These are phyloP conservation scores for Paraplagusia blochii DNA, from an alignment of 2,113 vertebrate genomes.

Conservation along the genomic window DNA sequence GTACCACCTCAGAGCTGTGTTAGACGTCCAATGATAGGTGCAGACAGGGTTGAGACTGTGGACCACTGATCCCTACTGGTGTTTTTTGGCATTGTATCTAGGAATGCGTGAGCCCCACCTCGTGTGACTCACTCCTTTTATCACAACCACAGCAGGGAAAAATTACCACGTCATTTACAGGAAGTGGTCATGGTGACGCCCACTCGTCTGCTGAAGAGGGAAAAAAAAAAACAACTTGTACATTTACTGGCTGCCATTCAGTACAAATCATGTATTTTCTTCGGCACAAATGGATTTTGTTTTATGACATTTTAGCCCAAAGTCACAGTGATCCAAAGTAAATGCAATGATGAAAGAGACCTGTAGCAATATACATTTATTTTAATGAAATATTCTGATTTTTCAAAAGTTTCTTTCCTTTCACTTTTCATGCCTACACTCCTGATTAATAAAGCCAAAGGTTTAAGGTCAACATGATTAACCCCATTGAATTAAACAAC, in stretches of 20 bases:
- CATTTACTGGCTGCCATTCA: not conserved
- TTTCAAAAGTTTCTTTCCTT: too few relatives aligned
- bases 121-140: constrained; percentile 64
- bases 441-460: too few relatives aligned
- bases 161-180: constrained; percentile 38
- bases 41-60: constrained; percentile 1
- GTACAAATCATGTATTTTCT: too few relatives aligned
- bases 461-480: too few relatives aligned
- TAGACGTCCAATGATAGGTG: not conserved
- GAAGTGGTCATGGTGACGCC: constrained; percentile 52
- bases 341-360: too few relatives aligned
- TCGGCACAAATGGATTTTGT: too few relatives aligned
- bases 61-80: constrained; percentile 5
- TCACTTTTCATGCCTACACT: too few relatives aligned
- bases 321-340: too few relatives aligned
- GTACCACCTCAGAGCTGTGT: not conserved
- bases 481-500: too few relatives aligned
- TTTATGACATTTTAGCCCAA: too few relatives aligned
- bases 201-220: not conserved
- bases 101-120: constrained; percentile 52
- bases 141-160: constrained; percentile 26
- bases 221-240: not conserved
- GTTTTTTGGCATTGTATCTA: constrained; percentile 32
- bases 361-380: too few relatives aligned
- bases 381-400: too few relatives aligned